A percentile compares a stretch with the other conserved stretches of the same genome.
Evolutionary conservation across 2,113 vertebrate species (phyloP).

Genomic region (Ginglymostoma cirratum): DNA sequence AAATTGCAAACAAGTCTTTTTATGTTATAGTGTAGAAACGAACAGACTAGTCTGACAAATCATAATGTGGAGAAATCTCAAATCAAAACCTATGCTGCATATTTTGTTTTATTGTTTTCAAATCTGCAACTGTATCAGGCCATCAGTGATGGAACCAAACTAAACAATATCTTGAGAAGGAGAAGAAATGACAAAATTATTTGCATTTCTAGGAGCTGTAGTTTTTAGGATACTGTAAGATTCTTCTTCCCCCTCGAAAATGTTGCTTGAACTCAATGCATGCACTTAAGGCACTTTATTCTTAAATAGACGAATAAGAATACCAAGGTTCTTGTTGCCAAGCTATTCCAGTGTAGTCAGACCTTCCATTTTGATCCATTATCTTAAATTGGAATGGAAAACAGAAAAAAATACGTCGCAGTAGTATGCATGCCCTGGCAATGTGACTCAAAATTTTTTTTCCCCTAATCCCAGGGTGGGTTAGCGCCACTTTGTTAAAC

Average conservation of each 20-base stretch:
- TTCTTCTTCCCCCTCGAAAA: not conserved
- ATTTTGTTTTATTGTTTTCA: not conserved
- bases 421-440: not conserved
- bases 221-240: not conserved
- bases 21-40: not conserved
- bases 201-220: not conserved
- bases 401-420: not conserved
- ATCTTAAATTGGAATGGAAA: slow-evolving; percentile 7
- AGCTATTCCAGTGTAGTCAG: slow-evolving; percentile 5
- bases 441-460: not conserved
- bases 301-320: not conserved
- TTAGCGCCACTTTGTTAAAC: not conserved
- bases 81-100: not conserved
- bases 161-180: not conserved
- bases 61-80: not conserved
- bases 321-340: not conserved
- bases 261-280: not conserved
- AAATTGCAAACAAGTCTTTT: not conserved
- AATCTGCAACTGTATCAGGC: not conserved
- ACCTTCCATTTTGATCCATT: not conserved
- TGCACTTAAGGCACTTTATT: not conserved
- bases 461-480: not conserved
- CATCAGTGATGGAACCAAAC: not conserved
- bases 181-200: slow-evolving; percentile 7
- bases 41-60: too few relatives aligned